Evolutionary conservation across 1,140 invertebrate genomes (phyloP), one percentile per base, ranked within the genome.

Genomic region (Trachymyrmex septentrionalis): DNA sequence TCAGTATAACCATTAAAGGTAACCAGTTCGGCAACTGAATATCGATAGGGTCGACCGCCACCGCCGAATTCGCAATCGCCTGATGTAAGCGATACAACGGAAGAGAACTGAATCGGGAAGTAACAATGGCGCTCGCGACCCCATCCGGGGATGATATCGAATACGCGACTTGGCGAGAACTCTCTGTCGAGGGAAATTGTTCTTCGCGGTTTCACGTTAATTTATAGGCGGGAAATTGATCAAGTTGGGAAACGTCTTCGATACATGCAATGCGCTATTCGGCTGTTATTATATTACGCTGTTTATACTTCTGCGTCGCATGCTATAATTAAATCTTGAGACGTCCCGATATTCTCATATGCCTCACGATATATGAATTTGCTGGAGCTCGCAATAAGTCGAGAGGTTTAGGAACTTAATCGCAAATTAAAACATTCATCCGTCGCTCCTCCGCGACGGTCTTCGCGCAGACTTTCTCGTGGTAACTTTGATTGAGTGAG

Each of bases 1-100:
- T 91, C 90, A 81, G 75, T 30, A 77, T 85, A 75, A 90, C 69
- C 89, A 87, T 90, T 90, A 90, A 87, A 90, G 80, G 55, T n/a
- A 67, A 67, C 77, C 64, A 30, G 50, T 14, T 14, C 24, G 38
- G 24, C 80, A 12, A 63, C 80, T 61, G 69, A 84, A 84, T 84
- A 84, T 61, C 80, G 80, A 84, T 84, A 63, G 80, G 24, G 24
- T 50, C 80, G 80, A 75, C 80, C 53, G 69, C 55, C 27, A 73
- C 80, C 55, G 55, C 38, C 38, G 80, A 84, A 63, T 84, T 44
- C 44, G 27, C 55, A 61, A 7, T 50, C 69, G 80, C 27, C 55
- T 84, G 59, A 63, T 50, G 69, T 73, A 75, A 84, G 69, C 80
- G 80, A 84, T 75, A 84, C 80, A 30, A 21, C 80, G 69, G 80